Percentiles rank a stretch among this genome's conserved stretches.
Evolutionary conservation across 2,888 invertebrate genomes (phyloP).

Genomic region (Pachycephus smyrnensis): DNA sequence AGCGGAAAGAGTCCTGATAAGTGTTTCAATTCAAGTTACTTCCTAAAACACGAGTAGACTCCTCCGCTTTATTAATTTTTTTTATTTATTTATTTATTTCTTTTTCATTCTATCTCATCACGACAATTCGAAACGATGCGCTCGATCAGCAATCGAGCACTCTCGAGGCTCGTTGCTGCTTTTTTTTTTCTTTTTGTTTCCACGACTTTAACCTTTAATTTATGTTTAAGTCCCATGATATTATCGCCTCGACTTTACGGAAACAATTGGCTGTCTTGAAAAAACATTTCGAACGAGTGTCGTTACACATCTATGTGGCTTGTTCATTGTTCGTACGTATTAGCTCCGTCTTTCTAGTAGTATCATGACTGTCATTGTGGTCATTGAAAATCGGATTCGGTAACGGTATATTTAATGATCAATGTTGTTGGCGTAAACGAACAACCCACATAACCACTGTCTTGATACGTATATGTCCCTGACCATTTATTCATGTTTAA

Average conservation of each 20-base stretch:
- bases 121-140: background rate
- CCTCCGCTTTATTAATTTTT: background rate
- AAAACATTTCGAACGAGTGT: constrained; percentile 57
- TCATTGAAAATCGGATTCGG: background rate
- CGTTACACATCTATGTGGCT: constrained; percentile 57
- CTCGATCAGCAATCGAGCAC: background rate
- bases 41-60: background rate
- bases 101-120: background rate
- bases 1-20: background rate
- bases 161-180: background rate
- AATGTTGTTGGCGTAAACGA: constrained; percentile 29
- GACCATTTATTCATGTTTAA: constrained; percentile 61
- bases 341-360: constrained; percentile 64
- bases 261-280: constrained; percentile 25
- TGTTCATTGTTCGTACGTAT: constrained; percentile 57
- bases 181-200: background rate
- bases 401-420: background rate
- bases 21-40: background rate
- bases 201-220: background rate
- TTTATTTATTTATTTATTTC: background rate
- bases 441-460: constrained; percentile 55
- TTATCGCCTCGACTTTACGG: background rate
- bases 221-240: background rate
- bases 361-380: constrained; percentile 21
- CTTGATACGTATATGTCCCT: constrained; percentile 50